Conservation (phyloP, 1,140 invertebrate species). For the Myzus persicae region DNA sequence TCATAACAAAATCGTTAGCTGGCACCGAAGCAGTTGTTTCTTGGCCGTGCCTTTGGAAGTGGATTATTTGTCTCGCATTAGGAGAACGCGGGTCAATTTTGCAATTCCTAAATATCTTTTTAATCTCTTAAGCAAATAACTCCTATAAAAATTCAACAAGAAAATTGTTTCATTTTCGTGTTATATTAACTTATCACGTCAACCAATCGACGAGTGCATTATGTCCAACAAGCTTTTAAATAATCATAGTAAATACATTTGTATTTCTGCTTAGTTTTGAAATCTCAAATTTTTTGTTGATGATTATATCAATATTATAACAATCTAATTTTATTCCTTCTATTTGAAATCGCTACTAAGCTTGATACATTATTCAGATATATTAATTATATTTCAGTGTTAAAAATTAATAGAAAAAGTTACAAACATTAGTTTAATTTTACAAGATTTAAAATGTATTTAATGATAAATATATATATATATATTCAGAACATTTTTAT, state of each 20-base stretch:
- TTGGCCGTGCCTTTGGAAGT: background rate
- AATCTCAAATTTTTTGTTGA: too few relatives aligned
- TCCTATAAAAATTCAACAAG: background rate
- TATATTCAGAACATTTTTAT: too few relatives aligned
- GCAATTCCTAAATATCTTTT: background rate
- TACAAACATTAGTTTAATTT: too few relatives aligned
- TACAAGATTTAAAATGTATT: too few relatives aligned
- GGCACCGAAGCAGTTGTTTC: conserved; percentile 23
- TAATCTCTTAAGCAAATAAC: background rate
- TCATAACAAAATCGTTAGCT: conserved; percentile 21
- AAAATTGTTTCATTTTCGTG: background rate
- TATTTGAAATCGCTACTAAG: too few relatives aligned
- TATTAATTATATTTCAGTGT: too few relatives aligned
- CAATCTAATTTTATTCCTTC: too few relatives aligned
- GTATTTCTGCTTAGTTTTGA: background rate
- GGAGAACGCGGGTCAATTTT: background rate
- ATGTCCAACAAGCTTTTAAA: background rate
- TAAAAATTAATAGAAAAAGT: too few relatives aligned
- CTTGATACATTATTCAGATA: too few relatives aligned
- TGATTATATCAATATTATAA: too few relatives aligned
- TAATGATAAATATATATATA: too few relatives aligned
- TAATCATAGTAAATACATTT: background rate
- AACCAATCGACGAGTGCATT: background rate
- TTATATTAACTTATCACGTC: background rate
- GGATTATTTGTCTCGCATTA: background rate